Percentiles rank a stretch among this genome's conserved stretches.
phyloP scores from a whole-genome alignment of 1,140 invertebrate genomes.

The Drosophila auraria region DNA sequence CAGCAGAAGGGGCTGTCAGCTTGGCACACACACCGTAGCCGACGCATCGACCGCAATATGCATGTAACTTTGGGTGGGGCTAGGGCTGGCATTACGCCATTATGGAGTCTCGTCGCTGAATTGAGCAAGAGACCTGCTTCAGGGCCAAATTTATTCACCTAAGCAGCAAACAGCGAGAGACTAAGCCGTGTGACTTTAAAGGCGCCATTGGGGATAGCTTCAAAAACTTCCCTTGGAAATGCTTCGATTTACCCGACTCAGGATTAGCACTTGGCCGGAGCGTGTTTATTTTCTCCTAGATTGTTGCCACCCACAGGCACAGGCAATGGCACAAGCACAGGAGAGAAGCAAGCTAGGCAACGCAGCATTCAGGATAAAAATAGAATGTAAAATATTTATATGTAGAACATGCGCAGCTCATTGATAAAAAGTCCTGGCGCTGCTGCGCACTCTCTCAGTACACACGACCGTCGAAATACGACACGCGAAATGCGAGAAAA shows the following conservation, averaged over 20 bases:
- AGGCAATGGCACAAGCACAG: not conserved
- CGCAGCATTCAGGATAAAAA: slow-evolving; percentile 54
- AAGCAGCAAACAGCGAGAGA: not conserved
- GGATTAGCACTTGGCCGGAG: not conserved
- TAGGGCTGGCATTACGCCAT: slow-evolving; percentile 29
- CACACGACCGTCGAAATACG: not conserved
- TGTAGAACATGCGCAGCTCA: slow-evolving; percentile 80
- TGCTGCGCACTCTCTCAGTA: slow-evolving; percentile 50
- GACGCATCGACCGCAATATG: slow-evolving; percentile 11
- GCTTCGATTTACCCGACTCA: not conserved
- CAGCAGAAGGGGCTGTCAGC: not conserved
- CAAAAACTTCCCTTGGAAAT: not conserved
- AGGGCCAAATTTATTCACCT: slow-evolving; percentile 3
- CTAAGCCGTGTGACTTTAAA: not conserved
- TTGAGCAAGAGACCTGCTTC: slow-evolving; percentile 15
- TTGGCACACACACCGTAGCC: not conserved
- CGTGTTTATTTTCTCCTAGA: slow-evolving; percentile 7
- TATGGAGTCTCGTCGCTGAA: slow-evolving; percentile 13
- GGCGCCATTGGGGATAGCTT: not conserved
- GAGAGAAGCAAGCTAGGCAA: slow-evolving; percentile 6
- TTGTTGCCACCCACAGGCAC: slow-evolving; percentile 1
- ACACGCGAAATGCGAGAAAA: slow-evolving; percentile 5
- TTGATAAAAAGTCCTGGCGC: slow-evolving; percentile 57
- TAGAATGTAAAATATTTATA: slow-evolving; percentile 64
- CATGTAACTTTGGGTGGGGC: slow-evolving; percentile 21